Base-by-base conservation (phyloP, 1,140 invertebrate genomes). In the Grapholita molesta region DNA sequence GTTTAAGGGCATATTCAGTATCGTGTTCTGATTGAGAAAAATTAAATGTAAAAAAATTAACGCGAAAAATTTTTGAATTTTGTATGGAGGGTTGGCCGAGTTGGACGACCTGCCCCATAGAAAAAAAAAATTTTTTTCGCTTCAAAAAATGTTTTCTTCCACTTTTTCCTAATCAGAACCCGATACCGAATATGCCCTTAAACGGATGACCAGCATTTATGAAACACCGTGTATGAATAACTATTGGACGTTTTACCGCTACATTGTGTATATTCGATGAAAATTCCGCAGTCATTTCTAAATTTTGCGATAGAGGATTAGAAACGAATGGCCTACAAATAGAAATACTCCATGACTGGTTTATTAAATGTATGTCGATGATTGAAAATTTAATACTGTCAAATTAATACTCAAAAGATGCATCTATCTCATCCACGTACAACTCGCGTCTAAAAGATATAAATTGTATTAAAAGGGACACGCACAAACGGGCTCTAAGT, bases 401-500 rank as follows among this genome's bases (percentile, higher is more conserved):
- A 28, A 57, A 6, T 42, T 42, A 12, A 57, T 24, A 57, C 11
- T 28, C 11, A n/a, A 55, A n/a, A 21, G 21, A n/a, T 25, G 2
- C 8, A 55, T 11, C 5, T 18, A n/a, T 61, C 53, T 5, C 24
- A 24, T 55, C 53, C 53, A 55, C 21, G n/a, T 9, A 38, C n/a
- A 42, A 38, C 9, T 66, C 6, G 21, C 32, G 33, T 33, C 3
- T n/a, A 38, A 38, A 38, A 5, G 35, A n/a, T n/a, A 11, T 15
- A 21, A 66, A 2, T 15, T 61, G 23, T 23, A 38, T 42, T 38
- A 66, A 35, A 23, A 66, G 32, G 64, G 21, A 30, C 28, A 61
- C n/a, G 25, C 55, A 61, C 12, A 70, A 74, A 30, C 25, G 48
- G 9, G 66, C 38, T 66, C 24, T 64, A 52, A 53, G 67, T 42